A percentile compares a stretch with the other conserved stretches of the same genome.
These are phyloP conservation scores for Eilema caniola DNA, from an alignment of 2,888 invertebrate species.

Conservation along the genomic window DNA sequence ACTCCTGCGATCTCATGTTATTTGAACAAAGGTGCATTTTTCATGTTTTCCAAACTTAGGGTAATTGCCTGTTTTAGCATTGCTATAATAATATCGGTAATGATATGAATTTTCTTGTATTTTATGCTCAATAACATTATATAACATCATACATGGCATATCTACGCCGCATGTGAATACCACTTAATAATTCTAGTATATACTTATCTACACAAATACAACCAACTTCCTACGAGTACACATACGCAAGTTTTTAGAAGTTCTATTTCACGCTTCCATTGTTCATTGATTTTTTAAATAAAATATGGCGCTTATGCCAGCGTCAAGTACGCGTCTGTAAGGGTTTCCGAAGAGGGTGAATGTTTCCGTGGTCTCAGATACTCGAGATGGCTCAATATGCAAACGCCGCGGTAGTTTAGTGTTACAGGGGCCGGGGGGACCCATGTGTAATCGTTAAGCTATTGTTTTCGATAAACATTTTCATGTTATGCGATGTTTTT, in stretches of 20 bases:
- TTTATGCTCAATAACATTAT: too few species aligned
- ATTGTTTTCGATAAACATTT: slow-evolving; percentile 20
- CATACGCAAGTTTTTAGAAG: not conserved
- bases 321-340: slow-evolving; percentile 15
- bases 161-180: too few species aligned
- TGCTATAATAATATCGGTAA: too few species aligned
- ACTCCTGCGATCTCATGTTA: too few species aligned
- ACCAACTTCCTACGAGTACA: not conserved
- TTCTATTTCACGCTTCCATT: not conserved
- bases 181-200: too few species aligned
- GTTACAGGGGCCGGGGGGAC: slow-evolving; percentile 13
- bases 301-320: slow-evolving; percentile 18
- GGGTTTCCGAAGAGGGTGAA: slow-evolving; percentile 28
- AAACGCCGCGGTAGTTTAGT: slow-evolving; percentile 25
- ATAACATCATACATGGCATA: too few species aligned
- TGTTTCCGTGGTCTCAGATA: slow-evolving; percentile 23
- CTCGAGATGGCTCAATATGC: slow-evolving; percentile 29
- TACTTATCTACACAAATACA: not conserved
- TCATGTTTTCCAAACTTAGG: too few species aligned
- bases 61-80: too few species aligned
- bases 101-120: too few species aligned
- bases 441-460: slow-evolving; percentile 20
- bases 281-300: slow-evolving; percentile 32
- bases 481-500: not conserved
- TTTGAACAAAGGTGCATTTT: too few species aligned